Evolutionary conservation across 2,113 vertebrate genomes (phyloP).

Genomic region (Mormyrus lacerda): DNA sequence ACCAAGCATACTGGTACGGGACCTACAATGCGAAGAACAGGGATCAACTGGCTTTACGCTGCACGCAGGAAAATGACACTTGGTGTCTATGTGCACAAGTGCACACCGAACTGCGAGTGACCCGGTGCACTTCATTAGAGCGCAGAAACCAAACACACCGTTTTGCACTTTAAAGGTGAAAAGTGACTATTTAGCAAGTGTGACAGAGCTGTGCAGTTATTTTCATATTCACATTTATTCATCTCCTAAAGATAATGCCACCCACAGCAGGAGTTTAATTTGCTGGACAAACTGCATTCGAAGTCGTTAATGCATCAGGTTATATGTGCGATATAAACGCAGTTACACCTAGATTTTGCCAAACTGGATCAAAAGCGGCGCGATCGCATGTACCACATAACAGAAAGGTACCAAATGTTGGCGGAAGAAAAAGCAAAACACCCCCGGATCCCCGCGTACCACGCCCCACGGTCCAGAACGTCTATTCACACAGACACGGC

Average conservation of each 20-base stretch:
- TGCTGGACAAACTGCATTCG: not conserved
- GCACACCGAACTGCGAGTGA: not conserved
- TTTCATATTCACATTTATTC: not conserved
- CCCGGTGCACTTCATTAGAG: not conserved
- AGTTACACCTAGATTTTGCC: not conserved
- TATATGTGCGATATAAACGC: not conserved
- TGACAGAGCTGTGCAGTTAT: not conserved
- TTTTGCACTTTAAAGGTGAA: not conserved
- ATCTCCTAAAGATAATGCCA: not conserved
- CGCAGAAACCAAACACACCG: not conserved
- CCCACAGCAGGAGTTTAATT: not conserved
- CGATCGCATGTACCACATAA: not conserved
- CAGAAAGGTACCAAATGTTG: not conserved
- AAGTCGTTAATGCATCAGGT: not conserved
- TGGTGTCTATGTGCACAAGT: not conserved
- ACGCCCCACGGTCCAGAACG: not conserved
- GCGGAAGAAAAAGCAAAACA: not conserved
- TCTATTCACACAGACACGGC: not conserved
- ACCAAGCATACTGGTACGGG: constrained; percentile 64
- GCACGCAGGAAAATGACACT: not conserved
- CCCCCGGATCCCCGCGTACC: not conserved
- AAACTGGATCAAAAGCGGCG: not conserved
- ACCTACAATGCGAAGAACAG: constrained; percentile 28
- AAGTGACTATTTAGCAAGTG: not conserved
- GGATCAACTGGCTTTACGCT: not conserved